phyloP scores from a whole-genome alignment of 2,888 invertebrate species.

The Netelia inedita region DNA sequence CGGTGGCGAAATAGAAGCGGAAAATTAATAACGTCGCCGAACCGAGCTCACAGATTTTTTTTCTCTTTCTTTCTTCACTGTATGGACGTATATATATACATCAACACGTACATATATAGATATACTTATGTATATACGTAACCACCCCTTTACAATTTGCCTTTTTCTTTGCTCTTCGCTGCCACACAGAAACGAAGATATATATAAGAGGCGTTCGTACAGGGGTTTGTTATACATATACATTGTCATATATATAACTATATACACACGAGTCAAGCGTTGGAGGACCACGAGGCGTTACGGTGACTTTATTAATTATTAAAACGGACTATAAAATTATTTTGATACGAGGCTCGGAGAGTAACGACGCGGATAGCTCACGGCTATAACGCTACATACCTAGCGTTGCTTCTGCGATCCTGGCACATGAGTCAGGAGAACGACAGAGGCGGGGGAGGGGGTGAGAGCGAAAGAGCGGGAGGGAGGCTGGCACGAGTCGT shows the following conservation, averaged over 20 bases:
- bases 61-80: slow-evolving; percentile 13
- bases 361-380: slow-evolving; percentile 39
- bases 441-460: background rate
- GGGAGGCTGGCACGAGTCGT: slow-evolving; percentile 68
- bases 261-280: slow-evolving; percentile 28
- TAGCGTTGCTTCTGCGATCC: slow-evolving; percentile 54
- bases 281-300: slow-evolving; percentile 35
- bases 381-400: slow-evolving; percentile 31
- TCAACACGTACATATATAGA: background rate
- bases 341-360: slow-evolving; percentile 68
- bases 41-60: slow-evolving; percentile 58
- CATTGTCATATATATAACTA: background rate
- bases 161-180: slow-evolving; percentile 45
- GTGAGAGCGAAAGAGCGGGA: slow-evolving; percentile 10
- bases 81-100: background rate
- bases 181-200: background rate
- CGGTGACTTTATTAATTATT: slow-evolving; percentile 75
- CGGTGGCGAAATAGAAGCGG: slow-evolving; percentile 64
- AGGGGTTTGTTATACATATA: slow-evolving; percentile 1
- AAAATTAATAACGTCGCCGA: slow-evolving; percentile 66
- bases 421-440: slow-evolving; percentile 57
- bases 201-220: slow-evolving; percentile 5
- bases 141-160: slow-evolving; percentile 15
- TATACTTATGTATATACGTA: background rate
- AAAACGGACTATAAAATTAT: slow-evolving; percentile 77